Conservation (phyloP, 2,797 vertebrate genomes). For the Heteromormyrus szaboi region DNA sequence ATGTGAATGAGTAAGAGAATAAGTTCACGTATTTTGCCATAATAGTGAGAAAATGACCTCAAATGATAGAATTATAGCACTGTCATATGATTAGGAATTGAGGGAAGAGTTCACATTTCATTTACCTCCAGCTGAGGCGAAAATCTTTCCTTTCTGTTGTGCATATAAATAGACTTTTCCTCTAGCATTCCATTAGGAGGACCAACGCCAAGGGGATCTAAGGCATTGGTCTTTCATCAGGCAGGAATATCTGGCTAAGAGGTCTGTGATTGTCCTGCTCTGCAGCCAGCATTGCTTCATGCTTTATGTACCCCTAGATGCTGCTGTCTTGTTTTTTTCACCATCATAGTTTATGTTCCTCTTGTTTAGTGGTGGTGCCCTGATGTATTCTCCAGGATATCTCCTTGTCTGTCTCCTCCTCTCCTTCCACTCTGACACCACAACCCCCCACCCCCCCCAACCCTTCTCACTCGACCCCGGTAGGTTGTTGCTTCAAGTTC, state of each 20-base stretch:
- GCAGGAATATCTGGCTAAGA: slow-evolving; percentile 33
- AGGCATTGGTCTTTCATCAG: slow-evolving; percentile 39
- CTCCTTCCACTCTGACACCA: background rate
- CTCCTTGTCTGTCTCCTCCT: slow-evolving; percentile 32
- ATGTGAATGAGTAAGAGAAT: background rate
- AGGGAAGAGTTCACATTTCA: slow-evolving; percentile 31
- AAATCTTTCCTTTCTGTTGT: slow-evolving; percentile 31
- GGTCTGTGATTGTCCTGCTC: slow-evolving; percentile 20
- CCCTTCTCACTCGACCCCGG: slow-evolving; percentile 27
- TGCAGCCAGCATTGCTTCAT: slow-evolving; percentile 16
- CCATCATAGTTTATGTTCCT: background rate
- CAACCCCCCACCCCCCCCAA: slow-evolving; percentile 26
- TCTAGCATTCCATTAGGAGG: slow-evolving; percentile 27
- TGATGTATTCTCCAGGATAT: background rate
- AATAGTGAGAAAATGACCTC: background rate
- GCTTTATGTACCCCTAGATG: background rate
- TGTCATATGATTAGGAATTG: background rate
- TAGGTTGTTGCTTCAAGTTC: slow-evolving; percentile 45
- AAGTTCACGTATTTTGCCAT: background rate
- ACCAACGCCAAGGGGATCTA: slow-evolving; percentile 34
- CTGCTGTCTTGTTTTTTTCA: background rate
- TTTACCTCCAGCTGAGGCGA: slow-evolving; percentile 29
- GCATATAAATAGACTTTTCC: slow-evolving; percentile 38
- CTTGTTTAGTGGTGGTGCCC: background rate
- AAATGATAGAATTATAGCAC: background rate